Evolutionary conservation across 2,888 invertebrate species (phyloP), one percentile per base, ranked within the genome.

Genomic region (Drosophila bunnanda): DNA sequence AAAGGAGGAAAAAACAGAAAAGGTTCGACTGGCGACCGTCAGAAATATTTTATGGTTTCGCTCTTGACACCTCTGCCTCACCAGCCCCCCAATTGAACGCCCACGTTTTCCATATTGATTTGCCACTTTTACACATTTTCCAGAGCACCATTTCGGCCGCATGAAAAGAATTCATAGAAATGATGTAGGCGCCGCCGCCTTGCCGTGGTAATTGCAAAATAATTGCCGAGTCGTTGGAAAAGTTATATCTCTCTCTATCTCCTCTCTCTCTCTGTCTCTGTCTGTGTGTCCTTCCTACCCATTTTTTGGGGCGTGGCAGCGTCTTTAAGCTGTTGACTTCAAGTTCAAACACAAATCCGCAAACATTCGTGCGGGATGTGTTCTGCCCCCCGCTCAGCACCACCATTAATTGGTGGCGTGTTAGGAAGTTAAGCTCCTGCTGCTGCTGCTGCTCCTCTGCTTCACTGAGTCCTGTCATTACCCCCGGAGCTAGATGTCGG

Each of bases 11-110:
- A 30, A 13, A 48, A 50, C 50, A 50, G 55, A 75, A 75, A 75
- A 64, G 61, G 71, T 70, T 62, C 68, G 52, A 57, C 71, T 71
- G 71, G 77, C 72, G 80, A 81, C 76, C 80, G 79, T 71, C 77
- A 77, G 82, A 82, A 72, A 73, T 75, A 79, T 80, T 85, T 80
- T 87, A 85, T 87, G 88, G 85, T 82, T 85, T 85, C 87, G 60
- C 71, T 53, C 71, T 68, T 73, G 72, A 72, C 87, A 81, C 76
- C 72, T 79, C 70, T 59, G 4, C 46, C 28, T 2, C 34, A 1
- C 34, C 30, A 1, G 2, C 32, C 32, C 32, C 15, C 41, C 36
- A 28, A 46, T 30, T 30, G 28, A 12, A 30, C 62, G 13, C 53
- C 32, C 39, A 43, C 50, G 61, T 55, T 75, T 68, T 62, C 62